Percentiles rank a stretch among this genome's conserved stretches.
Conservation (phyloP, 2,888 invertebrate species). For the Drosophila suboccidentalis region DNA sequence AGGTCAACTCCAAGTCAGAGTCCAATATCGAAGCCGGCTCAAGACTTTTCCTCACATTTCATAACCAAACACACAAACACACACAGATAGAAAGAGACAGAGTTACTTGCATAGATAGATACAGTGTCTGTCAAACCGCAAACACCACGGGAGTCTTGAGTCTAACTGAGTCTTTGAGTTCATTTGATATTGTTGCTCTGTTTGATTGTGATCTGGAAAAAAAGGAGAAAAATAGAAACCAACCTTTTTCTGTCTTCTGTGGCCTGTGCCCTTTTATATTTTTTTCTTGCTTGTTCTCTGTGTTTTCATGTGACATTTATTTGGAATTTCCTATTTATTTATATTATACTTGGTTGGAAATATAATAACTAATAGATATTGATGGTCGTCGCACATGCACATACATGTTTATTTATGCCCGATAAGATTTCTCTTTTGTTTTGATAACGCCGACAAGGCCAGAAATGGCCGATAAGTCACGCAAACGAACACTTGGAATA, state of each 20-base stretch:
- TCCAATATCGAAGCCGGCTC: slow-evolving; percentile 20
- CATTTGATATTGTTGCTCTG: slow-evolving; percentile 65
- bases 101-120: slow-evolving; percentile 6
- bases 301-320: slow-evolving; percentile 56
- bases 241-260: slow-evolving; percentile 58
- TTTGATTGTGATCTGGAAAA: slow-evolving; percentile 68
- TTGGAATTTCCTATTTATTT: slow-evolving; percentile 48
- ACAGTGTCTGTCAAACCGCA: slow-evolving; percentile 62
- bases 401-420: slow-evolving; percentile 16
- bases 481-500: slow-evolving; percentile 15
- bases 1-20: slow-evolving; percentile 59
- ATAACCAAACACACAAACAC: slow-evolving; percentile 47
- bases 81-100: slow-evolving; percentile 8
- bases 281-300: not conserved
- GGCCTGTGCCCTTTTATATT: slow-evolving; percentile 28
- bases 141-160: slow-evolving; percentile 65
- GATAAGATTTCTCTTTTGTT: slow-evolving; percentile 64
- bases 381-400: slow-evolving; percentile 33
- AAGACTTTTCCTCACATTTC: slow-evolving; percentile 54
- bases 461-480: slow-evolving; percentile 48
- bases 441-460: slow-evolving; percentile 70
- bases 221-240: slow-evolving; percentile 26
- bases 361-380: slow-evolving; percentile 61
- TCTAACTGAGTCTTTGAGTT: slow-evolving; percentile 39
- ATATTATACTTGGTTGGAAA: slow-evolving; percentile 18